Evolutionary conservation across 2,113 vertebrate species (phyloP).

Genomic region (Naja naja): DNA sequence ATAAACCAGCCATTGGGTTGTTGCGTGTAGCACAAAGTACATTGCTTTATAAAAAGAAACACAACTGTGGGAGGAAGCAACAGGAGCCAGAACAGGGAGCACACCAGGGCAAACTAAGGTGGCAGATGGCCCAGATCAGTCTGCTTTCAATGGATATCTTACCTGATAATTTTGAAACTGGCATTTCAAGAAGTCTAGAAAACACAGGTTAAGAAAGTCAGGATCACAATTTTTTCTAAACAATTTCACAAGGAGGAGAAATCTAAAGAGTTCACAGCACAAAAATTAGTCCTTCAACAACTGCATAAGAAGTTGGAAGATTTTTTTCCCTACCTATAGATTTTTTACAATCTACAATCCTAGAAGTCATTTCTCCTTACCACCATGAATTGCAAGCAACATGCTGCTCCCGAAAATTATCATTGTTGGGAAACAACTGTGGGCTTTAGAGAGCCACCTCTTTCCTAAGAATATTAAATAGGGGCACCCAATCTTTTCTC

Average conservation of each 20-base stretch:
- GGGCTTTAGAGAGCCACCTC: background rate
- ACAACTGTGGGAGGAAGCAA: background rate
- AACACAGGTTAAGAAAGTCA: background rate
- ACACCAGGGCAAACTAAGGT: accelerated
- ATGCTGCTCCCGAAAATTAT: background rate
- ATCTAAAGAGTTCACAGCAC: background rate
- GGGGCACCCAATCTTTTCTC: background rate
- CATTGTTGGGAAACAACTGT: background rate
- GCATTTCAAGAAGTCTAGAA: background rate
- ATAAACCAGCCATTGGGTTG: slow-evolving; percentile 22
- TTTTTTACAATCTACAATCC: background rate
- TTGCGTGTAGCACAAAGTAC: background rate
- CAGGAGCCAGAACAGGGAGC: background rate
- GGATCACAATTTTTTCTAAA: background rate
- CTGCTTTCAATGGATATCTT: background rate
- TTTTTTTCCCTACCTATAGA: background rate
- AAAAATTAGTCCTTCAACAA: background rate
- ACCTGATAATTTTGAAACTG: background rate
- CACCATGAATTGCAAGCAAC: background rate
- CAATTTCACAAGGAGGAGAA: background rate
- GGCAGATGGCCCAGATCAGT: background rate
- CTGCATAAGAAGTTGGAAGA: background rate
- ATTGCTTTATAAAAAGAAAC: background rate
- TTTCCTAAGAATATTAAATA: background rate
- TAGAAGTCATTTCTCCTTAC: background rate